Evolutionary conservation across 1,140 invertebrate genomes (phyloP).

Genomic region (Spodoptera frugiperda): DNA sequence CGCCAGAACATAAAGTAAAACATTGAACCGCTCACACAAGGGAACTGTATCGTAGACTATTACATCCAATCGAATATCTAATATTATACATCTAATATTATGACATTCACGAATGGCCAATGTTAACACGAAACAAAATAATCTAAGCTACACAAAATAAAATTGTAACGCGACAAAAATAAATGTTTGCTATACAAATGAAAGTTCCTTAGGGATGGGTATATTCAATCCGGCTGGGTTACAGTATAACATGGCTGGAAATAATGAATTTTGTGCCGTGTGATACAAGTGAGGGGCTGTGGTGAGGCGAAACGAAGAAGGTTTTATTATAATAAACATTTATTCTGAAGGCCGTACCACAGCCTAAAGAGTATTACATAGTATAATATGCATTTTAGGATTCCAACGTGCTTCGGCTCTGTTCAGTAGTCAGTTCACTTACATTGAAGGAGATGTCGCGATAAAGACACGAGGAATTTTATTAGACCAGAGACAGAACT

Average conservation of each 20-base stretch:
- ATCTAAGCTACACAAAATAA: conserved; percentile 69
- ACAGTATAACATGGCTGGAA: conserved; percentile 50
- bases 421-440: conserved; percentile 25
- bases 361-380: conserved; percentile 62
- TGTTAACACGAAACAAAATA: conserved; percentile 69
- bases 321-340: conserved; percentile 30
- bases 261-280: conserved; percentile 50
- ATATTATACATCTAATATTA: conserved; percentile 82
- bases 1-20: conserved; percentile 40
- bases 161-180: conserved; percentile 63
- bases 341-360: conserved; percentile 40
- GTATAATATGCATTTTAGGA: conserved; percentile 44
- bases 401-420: conserved; percentile 28
- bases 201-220: conserved; percentile 19
- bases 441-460: neutral
- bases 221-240: conserved; percentile 44
- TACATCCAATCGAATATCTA: conserved; percentile 74
- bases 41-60: conserved; percentile 47
- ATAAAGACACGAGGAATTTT: too few species aligned
- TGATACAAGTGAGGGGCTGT: conserved; percentile 45
- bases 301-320: conserved; percentile 41
- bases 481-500: too few species aligned
- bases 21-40: conserved; percentile 46
- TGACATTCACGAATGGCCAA: conserved; percentile 78
- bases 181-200: conserved; percentile 63